Base-by-base conservation (phyloP, 2,888 invertebrate genomes). In the Latheticus oryzae region DNA sequence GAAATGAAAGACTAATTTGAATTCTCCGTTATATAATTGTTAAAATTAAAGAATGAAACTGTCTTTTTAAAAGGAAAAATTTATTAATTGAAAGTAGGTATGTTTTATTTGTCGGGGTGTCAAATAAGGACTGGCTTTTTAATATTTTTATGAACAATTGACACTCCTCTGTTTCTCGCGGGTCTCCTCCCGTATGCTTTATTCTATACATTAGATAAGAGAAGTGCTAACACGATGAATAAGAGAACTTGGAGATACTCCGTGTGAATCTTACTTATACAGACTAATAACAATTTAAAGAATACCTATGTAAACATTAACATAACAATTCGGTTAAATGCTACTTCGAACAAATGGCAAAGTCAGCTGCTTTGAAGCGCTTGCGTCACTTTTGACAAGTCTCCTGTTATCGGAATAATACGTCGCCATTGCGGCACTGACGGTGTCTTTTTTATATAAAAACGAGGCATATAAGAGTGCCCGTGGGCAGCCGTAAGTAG, bases 371-470 rank as follows among this genome's bases (percentile, higher is more conserved):
- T n/a, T n/a, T 7, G 24, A 3, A 3, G 23, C 47, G 47, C 47
- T 16, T 15, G 33, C 35, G 33, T 15, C 42, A 13, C 1, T 23
- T 43, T 33, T 47, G 47, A 47, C 47, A 15, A 30, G 9, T 30
- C 30, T 5, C 3, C n/a, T n/a, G n/a, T n/a, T n/a, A n/a, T n/a
- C n/a, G n/a, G 8, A n/a, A 21, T 13, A 8, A 12, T 32, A 45
- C 47, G 47, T 35, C 47, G 47, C 47, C 47, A 47, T 47, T 47
- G 7, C 23, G 11, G 33, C 35, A 24, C 35, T 35, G 17, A 45
- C 26, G 26, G 40, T 15, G 17, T 35, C 9, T 35, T 35, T 17
- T 30, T 30, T 5, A n/a, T n/a, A n/a, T n/a, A n/a, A n/a, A n/a
- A n/a, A n/a, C n/a, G n/a, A n/a, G n/a, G n/a, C n/a, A n/a, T n/a